Conservation (phyloP, 2,797 vertebrate species). For the Okamejei kenojei region DNA sequence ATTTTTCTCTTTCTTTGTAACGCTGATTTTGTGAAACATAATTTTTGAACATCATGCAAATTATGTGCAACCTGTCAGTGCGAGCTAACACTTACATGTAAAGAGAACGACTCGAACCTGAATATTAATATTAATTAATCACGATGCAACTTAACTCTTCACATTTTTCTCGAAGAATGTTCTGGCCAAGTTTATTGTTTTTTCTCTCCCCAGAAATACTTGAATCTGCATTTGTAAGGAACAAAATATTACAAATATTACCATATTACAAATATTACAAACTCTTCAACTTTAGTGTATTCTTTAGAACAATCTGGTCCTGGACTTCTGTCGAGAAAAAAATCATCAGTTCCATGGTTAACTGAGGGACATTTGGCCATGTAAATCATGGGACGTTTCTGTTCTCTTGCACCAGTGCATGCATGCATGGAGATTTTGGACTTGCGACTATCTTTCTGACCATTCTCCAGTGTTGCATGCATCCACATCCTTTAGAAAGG, state of each 20-base stretch:
- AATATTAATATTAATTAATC: not conserved
- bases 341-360: too few species aligned
- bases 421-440: too few species aligned
- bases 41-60: slow-evolving; percentile 15
- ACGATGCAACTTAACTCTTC: not conserved
- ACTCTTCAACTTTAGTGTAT: not conserved
- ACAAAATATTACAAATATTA: too few species aligned
- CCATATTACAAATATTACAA: not conserved
- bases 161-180: not conserved
- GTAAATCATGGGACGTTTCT: too few species aligned
- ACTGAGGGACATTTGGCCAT: too few species aligned
- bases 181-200: not conserved
- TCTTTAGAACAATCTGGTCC: not conserved
- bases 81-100: not conserved
- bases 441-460: too few species aligned
- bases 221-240: not conserved
- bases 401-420: too few species aligned
- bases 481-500: too few species aligned
- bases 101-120: slow-evolving; percentile 12
- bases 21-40: not conserved
- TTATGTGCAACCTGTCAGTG: not conserved
- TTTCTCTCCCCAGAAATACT: not conserved
- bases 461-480: too few species aligned
- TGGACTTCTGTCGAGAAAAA: too few species aligned
- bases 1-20: not conserved